These are phyloP conservation scores for Etheostoma spectabile DNA, from an alignment of 2,113 vertebrate species.

Conservation along the genomic window DNA sequence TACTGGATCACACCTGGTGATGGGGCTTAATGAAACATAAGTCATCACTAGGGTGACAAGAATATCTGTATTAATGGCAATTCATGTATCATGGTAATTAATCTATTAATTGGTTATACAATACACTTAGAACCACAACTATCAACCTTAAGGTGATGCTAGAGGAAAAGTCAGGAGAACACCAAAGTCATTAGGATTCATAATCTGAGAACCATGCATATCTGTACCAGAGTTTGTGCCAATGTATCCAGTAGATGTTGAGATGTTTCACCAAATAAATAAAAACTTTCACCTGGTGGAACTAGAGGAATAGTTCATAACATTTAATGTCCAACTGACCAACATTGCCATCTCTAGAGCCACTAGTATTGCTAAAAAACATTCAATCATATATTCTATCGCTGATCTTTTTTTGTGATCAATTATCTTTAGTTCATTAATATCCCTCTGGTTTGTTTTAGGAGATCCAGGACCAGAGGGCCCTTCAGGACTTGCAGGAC, in stretches of 20 bases:
- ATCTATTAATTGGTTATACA: background rate
- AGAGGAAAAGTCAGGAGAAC: background rate
- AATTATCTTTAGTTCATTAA: slow-evolving; percentile 13
- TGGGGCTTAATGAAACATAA: background rate
- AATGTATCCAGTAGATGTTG: background rate
- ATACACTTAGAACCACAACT: background rate
- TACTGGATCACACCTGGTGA: background rate
- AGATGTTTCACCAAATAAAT: background rate
- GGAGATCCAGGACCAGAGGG: slow-evolving; percentile 92
- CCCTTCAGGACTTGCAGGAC: slow-evolving; percentile 87
- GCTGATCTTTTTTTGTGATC: background rate
- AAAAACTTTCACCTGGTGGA: background rate
- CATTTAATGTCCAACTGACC: background rate
- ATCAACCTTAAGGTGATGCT: background rate
- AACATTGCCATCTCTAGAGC: background rate
- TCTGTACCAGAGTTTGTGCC: background rate
- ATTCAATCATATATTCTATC: background rate
- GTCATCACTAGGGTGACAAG: background rate
- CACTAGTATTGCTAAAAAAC: background rate
- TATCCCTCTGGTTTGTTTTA: slow-evolving; percentile 67
- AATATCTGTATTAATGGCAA: background rate
- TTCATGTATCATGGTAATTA: background rate
- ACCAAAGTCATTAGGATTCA: background rate
- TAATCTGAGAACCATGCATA: background rate
- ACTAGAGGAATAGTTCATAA: background rate